Conservation (phyloP, 1,140 invertebrate genomes). For the Monomorium pharaonis region DNA sequence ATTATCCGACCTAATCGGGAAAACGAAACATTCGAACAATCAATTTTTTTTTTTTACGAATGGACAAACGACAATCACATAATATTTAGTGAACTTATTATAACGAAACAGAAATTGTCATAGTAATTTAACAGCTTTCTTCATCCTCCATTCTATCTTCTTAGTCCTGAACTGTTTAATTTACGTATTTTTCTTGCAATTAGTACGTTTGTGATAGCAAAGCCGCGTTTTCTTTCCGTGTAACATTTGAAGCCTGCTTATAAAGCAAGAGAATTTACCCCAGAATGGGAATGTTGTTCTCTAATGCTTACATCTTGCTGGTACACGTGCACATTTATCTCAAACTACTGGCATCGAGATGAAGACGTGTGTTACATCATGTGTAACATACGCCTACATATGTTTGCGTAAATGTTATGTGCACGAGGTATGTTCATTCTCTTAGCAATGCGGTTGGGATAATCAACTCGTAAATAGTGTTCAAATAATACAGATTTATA, state of each 20-base stretch:
- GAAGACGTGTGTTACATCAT: constrained; percentile 4
- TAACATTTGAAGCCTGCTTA: neutral
- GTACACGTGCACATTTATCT: neutral
- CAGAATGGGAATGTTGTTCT: neutral
- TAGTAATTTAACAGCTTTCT: neutral
- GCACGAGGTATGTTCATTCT: neutral
- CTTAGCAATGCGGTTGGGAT: neutral
- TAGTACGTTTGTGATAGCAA: neutral
- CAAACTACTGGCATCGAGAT: neutral
- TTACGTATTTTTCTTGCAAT: neutral
- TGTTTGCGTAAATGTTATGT: constrained; percentile 16
- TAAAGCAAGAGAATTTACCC: neutral
- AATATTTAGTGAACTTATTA: neutral
- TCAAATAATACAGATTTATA: constrained; percentile 10
- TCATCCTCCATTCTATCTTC: neutral
- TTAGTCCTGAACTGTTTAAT: neutral
- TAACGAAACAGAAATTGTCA: constrained; percentile 8
- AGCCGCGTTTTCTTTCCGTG: neutral
- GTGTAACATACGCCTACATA: neutral
- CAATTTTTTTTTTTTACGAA: neutral
- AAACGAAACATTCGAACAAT: neutral
- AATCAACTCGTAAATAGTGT: neutral
- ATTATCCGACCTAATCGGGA: neutral
- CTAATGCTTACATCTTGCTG: neutral
- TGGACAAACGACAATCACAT: neutral